Evolutionary conservation across 2,113 vertebrate species (phyloP).

Genomic region (Halichoerus grypus): DNA sequence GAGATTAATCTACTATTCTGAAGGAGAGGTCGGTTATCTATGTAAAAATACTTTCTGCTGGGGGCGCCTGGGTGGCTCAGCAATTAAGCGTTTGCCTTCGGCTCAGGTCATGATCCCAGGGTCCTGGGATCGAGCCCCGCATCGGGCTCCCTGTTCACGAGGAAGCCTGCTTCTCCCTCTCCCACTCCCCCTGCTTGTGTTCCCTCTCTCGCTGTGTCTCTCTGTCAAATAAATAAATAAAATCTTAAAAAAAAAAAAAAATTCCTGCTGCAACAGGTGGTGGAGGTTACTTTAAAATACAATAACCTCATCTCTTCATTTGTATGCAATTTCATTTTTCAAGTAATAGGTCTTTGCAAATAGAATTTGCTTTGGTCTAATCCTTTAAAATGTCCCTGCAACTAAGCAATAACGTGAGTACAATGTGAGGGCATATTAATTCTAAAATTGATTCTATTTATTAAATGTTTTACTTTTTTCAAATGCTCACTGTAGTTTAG

Average conservation of each 20-base stretch:
- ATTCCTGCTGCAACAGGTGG: not conserved
- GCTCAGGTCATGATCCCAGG: too few species aligned
- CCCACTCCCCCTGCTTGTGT: too few species aligned
- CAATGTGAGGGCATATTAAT: not conserved
- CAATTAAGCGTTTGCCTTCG: too few species aligned
- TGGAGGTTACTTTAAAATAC: conserved; percentile 42
- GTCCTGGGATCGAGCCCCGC: too few species aligned
- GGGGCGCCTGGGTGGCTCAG: too few species aligned
- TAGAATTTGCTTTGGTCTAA: conserved; percentile 27
- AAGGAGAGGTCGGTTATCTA: not conserved
- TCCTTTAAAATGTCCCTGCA: conserved; percentile 55
- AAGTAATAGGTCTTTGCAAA: conserved; percentile 20
- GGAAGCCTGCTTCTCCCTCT: too few species aligned
- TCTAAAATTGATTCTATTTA: conserved; percentile 48
- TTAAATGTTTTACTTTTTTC: not conserved
- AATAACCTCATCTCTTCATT: not conserved
- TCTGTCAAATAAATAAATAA: too few species aligned
- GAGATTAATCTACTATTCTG: not conserved
- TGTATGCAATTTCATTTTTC: conserved; percentile 19
- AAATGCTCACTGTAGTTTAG: not conserved
- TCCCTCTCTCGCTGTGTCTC: too few species aligned
- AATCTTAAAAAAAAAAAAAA: not conserved
- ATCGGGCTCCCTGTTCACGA: too few species aligned
- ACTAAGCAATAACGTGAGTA: conserved; percentile 35
- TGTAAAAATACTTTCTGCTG: conserved; percentile 20